A percentile compares a stretch with the other conserved stretches of the same genome.
Evolutionary conservation across 2,113 vertebrate genomes (phyloP).

Genomic region (Lamprologus callipterus): DNA sequence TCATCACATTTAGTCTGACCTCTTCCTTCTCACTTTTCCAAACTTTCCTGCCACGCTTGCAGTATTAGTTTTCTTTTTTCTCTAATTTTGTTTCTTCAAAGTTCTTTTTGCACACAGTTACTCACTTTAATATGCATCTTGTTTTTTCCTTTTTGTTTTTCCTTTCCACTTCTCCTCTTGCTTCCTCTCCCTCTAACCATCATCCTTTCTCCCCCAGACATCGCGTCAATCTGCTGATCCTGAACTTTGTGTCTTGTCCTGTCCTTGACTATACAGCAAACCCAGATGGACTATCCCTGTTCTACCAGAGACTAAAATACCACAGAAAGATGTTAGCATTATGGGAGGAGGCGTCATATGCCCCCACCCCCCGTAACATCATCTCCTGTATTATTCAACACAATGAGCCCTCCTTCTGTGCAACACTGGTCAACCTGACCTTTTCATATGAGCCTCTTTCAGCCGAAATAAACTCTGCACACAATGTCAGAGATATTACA

Average conservation of each 20-base stretch:
- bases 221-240: background rate
- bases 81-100: background rate
- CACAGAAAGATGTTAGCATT: slow-evolving; percentile 24
- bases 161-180: background rate
- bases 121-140: background rate
- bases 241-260: slow-evolving; percentile 8
- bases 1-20: background rate
- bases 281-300: slow-evolving; percentile 42
- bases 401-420: slow-evolving; percentile 8
- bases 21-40: background rate
- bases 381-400: slow-evolving; percentile 51
- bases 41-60: background rate
- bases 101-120: background rate
- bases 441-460: slow-evolving; percentile 31
- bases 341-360: background rate
- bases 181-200: background rate
- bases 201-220: background rate
- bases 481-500: background rate
- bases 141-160: background rate
- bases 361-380: slow-evolving; percentile 2
- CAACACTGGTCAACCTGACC: slow-evolving; percentile 30
- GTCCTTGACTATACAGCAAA: slow-evolving; percentile 20
- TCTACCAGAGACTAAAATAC: slow-evolving; percentile 28
- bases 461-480: background rate
- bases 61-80: background rate